These are phyloP conservation scores for Telenomus remus DNA, from an alignment of 1,140 invertebrate species.

Conservation along the genomic window DNA sequence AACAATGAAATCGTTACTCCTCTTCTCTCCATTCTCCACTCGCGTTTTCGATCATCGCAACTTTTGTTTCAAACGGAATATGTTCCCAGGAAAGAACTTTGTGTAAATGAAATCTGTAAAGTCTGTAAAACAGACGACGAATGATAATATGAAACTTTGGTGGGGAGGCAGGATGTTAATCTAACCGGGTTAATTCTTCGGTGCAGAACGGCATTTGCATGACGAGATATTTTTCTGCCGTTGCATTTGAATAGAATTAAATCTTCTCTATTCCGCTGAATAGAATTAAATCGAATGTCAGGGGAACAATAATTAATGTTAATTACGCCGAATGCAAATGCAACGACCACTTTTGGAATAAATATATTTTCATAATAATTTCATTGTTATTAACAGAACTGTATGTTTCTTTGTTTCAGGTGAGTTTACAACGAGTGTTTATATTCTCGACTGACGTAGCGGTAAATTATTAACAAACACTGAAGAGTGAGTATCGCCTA, in stretches of 20 bases:
- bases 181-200: conserved; percentile 52
- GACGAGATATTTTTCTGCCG: conserved; percentile 36
- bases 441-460: conserved; percentile 43
- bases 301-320: conserved; percentile 51
- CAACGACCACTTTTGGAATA: conserved; percentile 36
- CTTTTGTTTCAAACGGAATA: too few species aligned
- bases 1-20: too few species aligned
- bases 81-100: too few species aligned
- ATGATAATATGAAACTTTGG: conserved; percentile 26
- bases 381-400: conserved; percentile 47
- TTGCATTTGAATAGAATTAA: conserved; percentile 48
- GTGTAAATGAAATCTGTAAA: too few species aligned
- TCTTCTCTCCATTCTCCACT: conserved; percentile 49
- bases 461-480: conserved; percentile 44
- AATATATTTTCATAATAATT: conserved; percentile 37
- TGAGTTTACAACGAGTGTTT: conserved; percentile 42
- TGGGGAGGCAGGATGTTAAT: conserved; percentile 37
- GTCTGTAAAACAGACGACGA: too few species aligned
- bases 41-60: not conserved
- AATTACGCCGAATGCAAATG: conserved; percentile 39
- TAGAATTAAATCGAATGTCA: conserved; percentile 49
- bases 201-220: conserved; percentile 42
- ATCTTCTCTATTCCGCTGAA: conserved; percentile 37
- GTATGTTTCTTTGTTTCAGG: conserved; percentile 50
- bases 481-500: conserved; percentile 39